phyloP scores from a whole-genome alignment of 2,113 vertebrate species.

The Elachura formosa region DNA sequence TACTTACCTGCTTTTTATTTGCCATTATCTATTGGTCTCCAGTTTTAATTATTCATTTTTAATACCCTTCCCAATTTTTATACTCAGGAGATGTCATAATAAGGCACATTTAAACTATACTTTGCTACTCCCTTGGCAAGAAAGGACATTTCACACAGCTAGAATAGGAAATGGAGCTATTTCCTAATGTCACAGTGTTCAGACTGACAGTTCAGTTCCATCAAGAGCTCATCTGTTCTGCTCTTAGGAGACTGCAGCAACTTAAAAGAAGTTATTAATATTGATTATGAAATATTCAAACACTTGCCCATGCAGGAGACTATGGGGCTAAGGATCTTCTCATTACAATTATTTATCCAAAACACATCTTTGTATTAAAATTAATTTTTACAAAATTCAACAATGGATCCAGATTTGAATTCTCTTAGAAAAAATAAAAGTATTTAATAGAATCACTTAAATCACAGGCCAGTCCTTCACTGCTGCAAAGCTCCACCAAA shows the following conservation, averaged over 20 bases:
- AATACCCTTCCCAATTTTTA: slow-evolving; percentile 28
- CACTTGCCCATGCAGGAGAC: background rate
- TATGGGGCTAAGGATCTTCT: background rate
- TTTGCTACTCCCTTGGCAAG: slow-evolving; percentile 15
- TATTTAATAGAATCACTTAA: background rate
- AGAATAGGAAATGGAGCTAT: background rate
- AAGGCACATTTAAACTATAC: background rate
- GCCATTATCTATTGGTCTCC: background rate
- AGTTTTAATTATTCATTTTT: slow-evolving; percentile 59
- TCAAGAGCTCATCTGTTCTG: slow-evolving; percentile 11
- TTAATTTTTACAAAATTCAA: background rate
- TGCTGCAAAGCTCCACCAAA: background rate
- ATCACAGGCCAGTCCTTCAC: background rate
- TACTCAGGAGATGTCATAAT: slow-evolving; percentile 21
- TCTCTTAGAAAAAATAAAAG: background rate
- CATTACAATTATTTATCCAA: background rate
- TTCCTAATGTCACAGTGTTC: slow-evolving; percentile 15
- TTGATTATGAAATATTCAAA: slow-evolving; percentile 58
- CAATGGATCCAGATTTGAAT: background rate
- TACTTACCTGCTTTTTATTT: slow-evolving; percentile 31
- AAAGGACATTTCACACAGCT: background rate
- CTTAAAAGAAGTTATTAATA: slow-evolving; percentile 57
- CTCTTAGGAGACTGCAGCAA: slow-evolving; percentile 20
- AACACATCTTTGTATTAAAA: background rate
- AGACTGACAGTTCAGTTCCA: background rate